phyloP scores from a whole-genome alignment of 2,888 invertebrate species.

The Pseudolycoriella hygida region DNA sequence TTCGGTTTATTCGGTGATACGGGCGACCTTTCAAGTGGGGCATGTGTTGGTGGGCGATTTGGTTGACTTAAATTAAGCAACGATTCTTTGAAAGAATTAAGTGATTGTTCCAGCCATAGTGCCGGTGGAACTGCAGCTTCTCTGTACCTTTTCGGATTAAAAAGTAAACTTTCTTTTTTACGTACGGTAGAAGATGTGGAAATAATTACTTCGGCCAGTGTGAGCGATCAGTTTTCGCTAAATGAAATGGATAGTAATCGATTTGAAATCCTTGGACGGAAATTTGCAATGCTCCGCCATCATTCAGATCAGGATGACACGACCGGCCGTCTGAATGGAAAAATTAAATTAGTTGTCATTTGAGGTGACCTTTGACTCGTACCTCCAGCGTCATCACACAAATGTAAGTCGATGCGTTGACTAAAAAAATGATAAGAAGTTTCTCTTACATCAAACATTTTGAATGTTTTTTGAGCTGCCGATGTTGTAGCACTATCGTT shows the following conservation, averaged over 20 bases:
- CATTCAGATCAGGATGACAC: constrained; percentile 62
- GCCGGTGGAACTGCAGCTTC: constrained; percentile 65
- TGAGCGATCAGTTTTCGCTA: constrained; percentile 70
- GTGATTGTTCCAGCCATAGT: constrained; percentile 74
- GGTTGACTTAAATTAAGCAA: constrained; percentile 60
- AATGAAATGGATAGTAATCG: constrained; percentile 93
- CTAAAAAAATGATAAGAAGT: constrained; percentile 94
- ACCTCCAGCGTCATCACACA: constrained; percentile 90
- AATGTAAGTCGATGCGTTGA: constrained; percentile 84
- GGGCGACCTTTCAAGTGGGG: constrained; percentile 22
- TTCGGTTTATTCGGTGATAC: constrained; percentile 9
- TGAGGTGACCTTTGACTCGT: constrained; percentile 19
- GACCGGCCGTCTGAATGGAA: constrained; percentile 54
- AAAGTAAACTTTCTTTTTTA: not conserved
- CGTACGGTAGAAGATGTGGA: not conserved
- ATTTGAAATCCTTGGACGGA: constrained; percentile 72
- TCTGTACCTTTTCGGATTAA: constrained; percentile 33
- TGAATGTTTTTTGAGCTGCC: constrained; percentile 47
- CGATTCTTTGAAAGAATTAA: constrained; percentile 58
- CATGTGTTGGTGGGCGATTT: constrained; percentile 26
- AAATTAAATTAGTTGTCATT: constrained; percentile 4
- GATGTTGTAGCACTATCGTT: constrained; percentile 22
- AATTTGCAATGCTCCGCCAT: constrained; percentile 87
- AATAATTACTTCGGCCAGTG: constrained; percentile 66
- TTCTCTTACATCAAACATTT: constrained; percentile 83